These are phyloP conservation scores for Drosophila kepulauana DNA, from an alignment of 1,140 invertebrate species.

Conservation along the genomic window DNA sequence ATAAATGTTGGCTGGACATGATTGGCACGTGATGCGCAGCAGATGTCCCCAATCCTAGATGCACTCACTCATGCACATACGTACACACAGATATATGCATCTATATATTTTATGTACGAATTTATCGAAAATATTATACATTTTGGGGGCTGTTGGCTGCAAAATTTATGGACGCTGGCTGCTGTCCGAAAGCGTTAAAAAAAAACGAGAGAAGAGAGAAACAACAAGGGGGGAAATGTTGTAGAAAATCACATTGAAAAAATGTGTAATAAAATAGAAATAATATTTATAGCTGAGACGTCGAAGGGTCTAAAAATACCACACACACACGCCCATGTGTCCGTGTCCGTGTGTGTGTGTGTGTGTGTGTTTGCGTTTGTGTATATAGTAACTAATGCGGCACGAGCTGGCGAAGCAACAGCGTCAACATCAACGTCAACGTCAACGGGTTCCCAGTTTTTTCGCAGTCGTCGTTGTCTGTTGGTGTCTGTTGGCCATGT, in stretches of 20 bases:
- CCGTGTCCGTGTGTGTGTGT: not conserved
- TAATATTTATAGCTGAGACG: conserved; percentile 83
- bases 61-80: conserved; percentile 10
- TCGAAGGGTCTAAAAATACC: conserved; percentile 78
- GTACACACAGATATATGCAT: conserved; percentile 3
- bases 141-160: conserved; percentile 33
- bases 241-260: conserved; percentile 75
- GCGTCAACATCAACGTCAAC: conserved; percentile 35
- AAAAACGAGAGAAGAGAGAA: not conserved
- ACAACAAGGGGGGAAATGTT: conserved; percentile 38
- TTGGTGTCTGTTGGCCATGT: conserved; percentile 59
- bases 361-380: not conserved
- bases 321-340: not conserved
- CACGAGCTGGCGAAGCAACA: conserved; percentile 48
- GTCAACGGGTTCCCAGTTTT: conserved; percentile 44
- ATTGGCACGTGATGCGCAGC: conserved; percentile 63
- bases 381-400: conserved; percentile 19
- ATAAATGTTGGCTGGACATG: conserved; percentile 21
- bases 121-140: conserved; percentile 52
- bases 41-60: conserved; percentile 49
- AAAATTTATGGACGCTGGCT: conserved; percentile 47
- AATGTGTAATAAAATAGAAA: conserved; percentile 84
- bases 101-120: conserved; percentile 22
- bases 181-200: conserved; percentile 42
- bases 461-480: conserved; percentile 13